phyloP scores from a whole-genome alignment of 2,888 invertebrate species.

The Metalampra italica region DNA sequence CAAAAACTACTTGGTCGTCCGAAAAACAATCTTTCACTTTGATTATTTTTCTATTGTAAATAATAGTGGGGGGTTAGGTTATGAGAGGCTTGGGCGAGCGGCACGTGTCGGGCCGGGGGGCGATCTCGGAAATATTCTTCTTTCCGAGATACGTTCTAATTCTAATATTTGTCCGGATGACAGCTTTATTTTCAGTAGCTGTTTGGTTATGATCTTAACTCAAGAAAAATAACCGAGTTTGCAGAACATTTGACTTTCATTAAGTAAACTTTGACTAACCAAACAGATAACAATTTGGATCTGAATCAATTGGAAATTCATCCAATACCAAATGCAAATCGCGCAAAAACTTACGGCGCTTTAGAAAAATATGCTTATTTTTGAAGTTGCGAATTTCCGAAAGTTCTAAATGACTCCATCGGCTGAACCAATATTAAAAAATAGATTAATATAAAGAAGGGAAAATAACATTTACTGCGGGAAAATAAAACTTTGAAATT shows the following conservation, averaged over 20 bases:
- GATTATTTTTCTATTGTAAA: conserved; percentile 76
- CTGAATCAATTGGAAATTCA: no score
- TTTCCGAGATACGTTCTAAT: not conserved
- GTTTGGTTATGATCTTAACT: not conserved
- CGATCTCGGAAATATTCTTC: conserved; percentile 18
- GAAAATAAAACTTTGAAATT: no score
- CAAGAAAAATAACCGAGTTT: not conserved
- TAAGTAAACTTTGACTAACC: no score
- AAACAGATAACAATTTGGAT: no score
- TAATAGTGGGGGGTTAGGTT: conserved; percentile 50
- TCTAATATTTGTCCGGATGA: conserved; percentile 13
- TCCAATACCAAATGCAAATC: no score
- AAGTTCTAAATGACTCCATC: no score
- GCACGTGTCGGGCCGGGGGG: conserved; percentile 46
- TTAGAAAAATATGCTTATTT: no score
- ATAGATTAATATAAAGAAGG: no score
- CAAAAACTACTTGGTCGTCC: conserved; percentile 61
- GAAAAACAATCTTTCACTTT: conserved; percentile 58
- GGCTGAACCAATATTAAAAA: no score
- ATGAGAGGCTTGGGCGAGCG: conserved; percentile 44
- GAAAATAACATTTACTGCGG: no score
- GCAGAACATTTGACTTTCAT: not conserved
- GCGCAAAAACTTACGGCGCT: no score
- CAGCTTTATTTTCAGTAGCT: conserved; percentile 6
- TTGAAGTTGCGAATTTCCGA: no score